A percentile compares a stretch with the other conserved stretches of the same genome.
These are phyloP conservation scores for Perognathus longimembris DNA, from an alignment of 2,113 vertebrate species.

Conservation along the genomic window DNA sequence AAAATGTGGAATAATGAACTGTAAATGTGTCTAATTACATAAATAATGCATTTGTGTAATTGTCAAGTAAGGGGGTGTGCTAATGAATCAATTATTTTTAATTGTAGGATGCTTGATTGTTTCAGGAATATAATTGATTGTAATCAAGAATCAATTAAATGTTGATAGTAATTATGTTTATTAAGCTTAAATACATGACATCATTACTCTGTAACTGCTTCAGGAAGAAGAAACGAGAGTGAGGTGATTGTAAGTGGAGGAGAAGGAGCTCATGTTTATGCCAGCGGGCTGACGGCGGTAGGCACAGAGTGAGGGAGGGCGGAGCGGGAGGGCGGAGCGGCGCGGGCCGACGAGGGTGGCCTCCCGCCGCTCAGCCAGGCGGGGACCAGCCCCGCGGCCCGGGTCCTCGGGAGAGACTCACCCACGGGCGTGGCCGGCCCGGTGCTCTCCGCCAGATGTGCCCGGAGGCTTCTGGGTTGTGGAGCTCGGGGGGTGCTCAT, in stretches of 20 bases:
- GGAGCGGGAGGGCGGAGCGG: background rate
- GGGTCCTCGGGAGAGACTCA: background rate
- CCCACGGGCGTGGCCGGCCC: background rate
- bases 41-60: conserved; percentile 90
- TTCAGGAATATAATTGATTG: conserved; percentile 89
- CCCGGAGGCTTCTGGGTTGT: background rate
- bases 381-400: background rate
- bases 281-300: background rate
- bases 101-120: conserved; percentile 88
- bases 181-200: conserved; percentile 82
- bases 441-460: background rate
- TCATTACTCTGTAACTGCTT: conserved; percentile 72
- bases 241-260: conserved; percentile 34
- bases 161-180: conserved; percentile 86
- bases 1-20: conserved; percentile 84
- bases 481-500: background rate
- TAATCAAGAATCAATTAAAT: conserved; percentile 90
- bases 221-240: conserved; percentile 55
- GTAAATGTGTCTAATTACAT: conserved; percentile 88
- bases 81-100: conserved; percentile 90
- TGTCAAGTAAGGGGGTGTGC: conserved; percentile 84
- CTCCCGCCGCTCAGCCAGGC: conserved; percentile 49
- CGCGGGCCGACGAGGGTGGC: background rate
- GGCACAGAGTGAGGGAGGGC: background rate
- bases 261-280: background rate